Base-by-base conservation (phyloP, 2,888 invertebrate species). In the Drosophila melanosoma region DNA sequence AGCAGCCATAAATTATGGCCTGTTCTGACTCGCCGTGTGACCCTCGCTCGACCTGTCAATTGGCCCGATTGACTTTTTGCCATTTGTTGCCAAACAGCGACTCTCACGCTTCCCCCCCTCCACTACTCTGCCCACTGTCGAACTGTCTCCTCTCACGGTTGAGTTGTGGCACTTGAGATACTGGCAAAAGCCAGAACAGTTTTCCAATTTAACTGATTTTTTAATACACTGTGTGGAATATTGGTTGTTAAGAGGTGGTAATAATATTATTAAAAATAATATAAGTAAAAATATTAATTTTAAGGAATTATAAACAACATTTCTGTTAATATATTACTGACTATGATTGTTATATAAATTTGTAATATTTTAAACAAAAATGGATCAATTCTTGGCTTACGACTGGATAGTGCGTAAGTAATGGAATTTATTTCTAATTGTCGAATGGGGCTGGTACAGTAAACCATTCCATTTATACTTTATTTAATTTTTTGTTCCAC, bases 1-100 rank as follows among this genome's bases (percentile, higher is more conserved):
- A 60, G 56, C 58, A 51, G 78, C 82, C 87, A 90, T 91, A 91
- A 91, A 91, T 90, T 84, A 91, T 81, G 74, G 79, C 79, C 80
- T 75, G 84, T 29, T 76, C 84, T 80, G 88, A 85, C 88, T 88
- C 64, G 78, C 82, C 64, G 78, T 73, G 79, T 69, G 85, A 80
- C 79, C 12, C 42, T 20, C 40, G 26, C 26, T 15, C 32, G 10
- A 23, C 51, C 76, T 81, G 86, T 84, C 90, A 88, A 90, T 87
- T 88, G 88, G 76, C 74, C 80, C 76, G 82, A 88, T 90, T 90
- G 87, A 89, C 90, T 87, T 82, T 87, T 72, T 56, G 72, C 65
- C 67, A 77, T 76, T 62, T 77, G 70, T 52, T 66, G 74, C 68
- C 29, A 11, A 67, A 45, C 60, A 49, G 66, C 48, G 35, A 48